phyloP scores from a whole-genome alignment of 2,888 invertebrate genomes.

The Ophion obscuratus region DNA sequence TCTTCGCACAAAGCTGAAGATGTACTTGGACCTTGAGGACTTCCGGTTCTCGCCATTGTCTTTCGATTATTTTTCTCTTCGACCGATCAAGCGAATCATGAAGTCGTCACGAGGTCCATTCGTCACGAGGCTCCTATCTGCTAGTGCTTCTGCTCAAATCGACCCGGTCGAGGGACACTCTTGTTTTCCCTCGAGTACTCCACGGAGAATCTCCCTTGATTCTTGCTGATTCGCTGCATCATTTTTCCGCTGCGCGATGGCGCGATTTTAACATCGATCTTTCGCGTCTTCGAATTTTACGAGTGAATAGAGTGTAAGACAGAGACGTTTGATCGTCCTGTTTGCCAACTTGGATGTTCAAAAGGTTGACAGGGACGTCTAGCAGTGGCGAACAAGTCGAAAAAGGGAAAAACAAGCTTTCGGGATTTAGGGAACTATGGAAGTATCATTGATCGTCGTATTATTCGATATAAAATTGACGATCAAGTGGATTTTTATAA shows the following conservation, averaged over 20 bases:
- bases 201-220: slow-evolving; percentile 75
- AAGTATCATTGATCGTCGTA: slow-evolving; percentile 40
- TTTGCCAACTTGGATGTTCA: slow-evolving; percentile 20
- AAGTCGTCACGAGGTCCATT: slow-evolving; percentile 78
- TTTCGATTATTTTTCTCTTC: slow-evolving; percentile 64
- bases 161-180: slow-evolving; percentile 68
- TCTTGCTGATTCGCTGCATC: slow-evolving; percentile 33
- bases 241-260: slow-evolving; percentile 26
- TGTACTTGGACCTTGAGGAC: slow-evolving; percentile 42
- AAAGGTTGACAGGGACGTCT: slow-evolving; percentile 47
- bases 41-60: slow-evolving; percentile 47
- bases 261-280: slow-evolving; percentile 20
- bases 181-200: slow-evolving; percentile 81
- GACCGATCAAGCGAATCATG: slow-evolving; percentile 81
- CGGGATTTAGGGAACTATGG: slow-evolving; percentile 39
- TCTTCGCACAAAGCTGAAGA: slow-evolving; percentile 33
- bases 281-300: slow-evolving; percentile 5
- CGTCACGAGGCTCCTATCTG: slow-evolving; percentile 43
- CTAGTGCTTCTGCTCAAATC: slow-evolving; percentile 43
- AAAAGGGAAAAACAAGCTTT: slow-evolving; percentile 34
- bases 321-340: slow-evolving; percentile 26
- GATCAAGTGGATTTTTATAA: slow-evolving; percentile 53
- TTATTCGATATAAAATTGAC: slow-evolving; percentile 30
- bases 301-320: background rate
- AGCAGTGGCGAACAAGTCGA: slow-evolving; percentile 18